These are phyloP conservation scores for Drosophila mimica DNA, from an alignment of 2,888 invertebrate genomes.

Conservation along the genomic window DNA sequence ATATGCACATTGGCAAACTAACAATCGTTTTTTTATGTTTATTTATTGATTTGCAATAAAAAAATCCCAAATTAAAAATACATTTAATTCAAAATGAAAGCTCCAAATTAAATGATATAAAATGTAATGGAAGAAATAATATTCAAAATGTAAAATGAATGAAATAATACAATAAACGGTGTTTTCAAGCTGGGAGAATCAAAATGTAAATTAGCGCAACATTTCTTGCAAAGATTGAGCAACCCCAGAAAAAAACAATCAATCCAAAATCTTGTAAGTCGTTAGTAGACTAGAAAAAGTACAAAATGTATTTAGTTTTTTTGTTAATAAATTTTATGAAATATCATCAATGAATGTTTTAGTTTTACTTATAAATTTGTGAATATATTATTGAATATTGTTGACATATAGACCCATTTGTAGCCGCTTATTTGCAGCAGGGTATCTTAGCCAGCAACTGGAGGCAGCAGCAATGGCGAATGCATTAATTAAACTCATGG, in stretches of 20 bases:
- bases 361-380: not conserved
- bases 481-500: slow-evolving; percentile 78
- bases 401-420: slow-evolving; percentile 2
- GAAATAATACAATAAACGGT: not conserved
- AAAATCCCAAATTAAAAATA: too few relatives aligned
- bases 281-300: not conserved
- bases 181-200: too few relatives aligned
- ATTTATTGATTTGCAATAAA: not conserved
- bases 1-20: not conserved
- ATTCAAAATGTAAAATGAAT: not conserved
- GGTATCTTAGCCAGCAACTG: slow-evolving; percentile 32
- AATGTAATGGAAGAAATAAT: not conserved
- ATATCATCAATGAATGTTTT: not conserved
- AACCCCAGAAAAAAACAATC: not conserved
- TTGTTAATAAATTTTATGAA: too few relatives aligned
- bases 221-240: not conserved
- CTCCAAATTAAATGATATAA: not conserved
- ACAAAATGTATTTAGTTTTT: too few relatives aligned
- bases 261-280: not conserved
- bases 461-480: slow-evolving; percentile 58
- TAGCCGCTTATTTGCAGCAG: slow-evolving; percentile 1
- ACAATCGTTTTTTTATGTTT: not conserved
- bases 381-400: not conserved
- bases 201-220: not conserved
- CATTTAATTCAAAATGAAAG: not conserved